Evolutionary conservation across 2,113 vertebrate species (phyloP).

Genomic region (Anhinga anhinga): DNA sequence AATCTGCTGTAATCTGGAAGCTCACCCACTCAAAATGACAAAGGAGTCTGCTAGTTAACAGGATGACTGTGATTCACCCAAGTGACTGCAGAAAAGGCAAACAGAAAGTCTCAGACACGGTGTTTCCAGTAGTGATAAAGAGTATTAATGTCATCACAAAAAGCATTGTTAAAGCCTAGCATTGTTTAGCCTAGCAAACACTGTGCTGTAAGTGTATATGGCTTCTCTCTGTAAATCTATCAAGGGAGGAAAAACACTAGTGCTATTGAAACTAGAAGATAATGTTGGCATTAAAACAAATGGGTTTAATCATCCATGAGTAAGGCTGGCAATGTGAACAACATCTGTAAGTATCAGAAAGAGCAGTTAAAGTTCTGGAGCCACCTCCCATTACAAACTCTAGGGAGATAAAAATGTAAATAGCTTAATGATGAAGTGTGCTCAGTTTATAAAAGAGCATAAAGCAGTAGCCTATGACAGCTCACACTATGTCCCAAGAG

Average conservation of each 20-base stretch:
- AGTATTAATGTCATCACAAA: neutral
- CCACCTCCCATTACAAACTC: neutral
- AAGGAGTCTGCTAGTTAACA: neutral
- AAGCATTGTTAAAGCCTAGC: neutral
- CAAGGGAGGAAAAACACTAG: neutral
- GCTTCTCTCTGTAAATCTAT: neutral
- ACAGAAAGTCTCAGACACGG: neutral
- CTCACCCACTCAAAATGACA: neutral
- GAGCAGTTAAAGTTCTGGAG: neutral
- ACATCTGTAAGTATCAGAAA: neutral
- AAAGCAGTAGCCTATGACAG: neutral
- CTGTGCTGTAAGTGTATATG: neutral
- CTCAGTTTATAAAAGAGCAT: neutral
- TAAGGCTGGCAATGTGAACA: neutral
- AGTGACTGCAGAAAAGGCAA: neutral
- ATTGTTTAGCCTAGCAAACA: neutral
- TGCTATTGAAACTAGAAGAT: neutral
- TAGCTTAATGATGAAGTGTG: neutral
- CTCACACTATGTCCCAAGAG: neutral
- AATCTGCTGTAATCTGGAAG: neutral
- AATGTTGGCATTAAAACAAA: neutral
- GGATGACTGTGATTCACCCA: neutral
- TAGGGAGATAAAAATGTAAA: neutral
- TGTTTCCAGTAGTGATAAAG: neutral
- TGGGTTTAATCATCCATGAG: neutral